These are phyloP conservation scores for Tapirus indicus DNA, from an alignment of 2,797 vertebrate genomes.

Conservation along the genomic window DNA sequence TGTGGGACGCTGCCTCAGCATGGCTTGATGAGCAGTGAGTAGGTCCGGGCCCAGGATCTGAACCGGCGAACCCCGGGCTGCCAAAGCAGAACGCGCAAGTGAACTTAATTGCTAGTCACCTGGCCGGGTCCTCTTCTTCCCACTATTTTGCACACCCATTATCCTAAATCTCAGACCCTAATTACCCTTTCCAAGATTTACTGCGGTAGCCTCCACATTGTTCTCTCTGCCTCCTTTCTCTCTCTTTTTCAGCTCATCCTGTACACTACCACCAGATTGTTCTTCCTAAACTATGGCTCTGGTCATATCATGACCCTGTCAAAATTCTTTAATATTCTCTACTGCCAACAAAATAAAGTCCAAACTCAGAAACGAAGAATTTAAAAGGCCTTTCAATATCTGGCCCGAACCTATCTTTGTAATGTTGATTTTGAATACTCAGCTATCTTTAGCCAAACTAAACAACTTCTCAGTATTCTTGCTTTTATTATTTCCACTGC, in stretches of 20 bases:
- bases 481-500: conserved; percentile 38
- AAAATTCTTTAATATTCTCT: not conserved
- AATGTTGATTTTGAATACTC: conserved; percentile 2
- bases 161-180: not conserved
- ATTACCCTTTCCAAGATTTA: not conserved
- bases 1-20: too few relatives aligned
- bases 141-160: not conserved
- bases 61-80: too few relatives aligned
- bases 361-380: conserved; percentile 53
- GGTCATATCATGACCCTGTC: not conserved
- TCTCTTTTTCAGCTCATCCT: not conserved
- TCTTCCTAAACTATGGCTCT: not conserved
- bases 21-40: too few relatives aligned
- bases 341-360: conserved; percentile 45
- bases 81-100: too few relatives aligned
- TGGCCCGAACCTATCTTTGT: not conserved
- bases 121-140: not conserved
- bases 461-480: conserved; percentile 26
- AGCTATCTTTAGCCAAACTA: not conserved
- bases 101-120: too few relatives aligned
- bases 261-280: not conserved
- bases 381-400: conserved; percentile 3
- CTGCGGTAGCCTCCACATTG: not conserved
- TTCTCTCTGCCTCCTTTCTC: not conserved
- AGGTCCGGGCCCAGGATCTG: too few relatives aligned